Evolutionary conservation across 2,797 vertebrate genomes (phyloP), one percentile per base, ranked within the genome.

Genomic region (Acestrorhynchus altus): DNA sequence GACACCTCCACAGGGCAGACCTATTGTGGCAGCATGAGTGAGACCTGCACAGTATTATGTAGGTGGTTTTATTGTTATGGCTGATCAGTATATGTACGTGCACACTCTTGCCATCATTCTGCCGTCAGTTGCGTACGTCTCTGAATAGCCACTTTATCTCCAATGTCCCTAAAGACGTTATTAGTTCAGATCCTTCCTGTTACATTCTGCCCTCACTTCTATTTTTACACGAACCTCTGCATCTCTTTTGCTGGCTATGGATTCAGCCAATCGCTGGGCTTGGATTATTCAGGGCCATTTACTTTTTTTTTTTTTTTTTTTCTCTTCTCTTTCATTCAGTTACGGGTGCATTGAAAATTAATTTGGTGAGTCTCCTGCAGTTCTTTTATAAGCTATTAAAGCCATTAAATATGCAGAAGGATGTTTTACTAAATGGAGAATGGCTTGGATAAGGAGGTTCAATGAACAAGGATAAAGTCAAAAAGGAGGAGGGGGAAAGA

Each of bases 301-400:
- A 69, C 64, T 75, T 80, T 47, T 16, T n/a, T n/a, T n/a, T n/a
- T n/a, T n/a, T n/a, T n/a, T n/a, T n/a, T n/a, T n/a, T n/a, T n/a
- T n/a, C n/a, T n/a, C n/a, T n/a, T 16, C 26, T 4, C 76, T 51
- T 76, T 74, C 35, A 40, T 72, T 82, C 13, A 72, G 24, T 73
- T 71, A 77, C 46, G 51, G 68, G 83, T 80, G 84, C 76, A 79
- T 81, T 87, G 83, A 80, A 78, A 85, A 79, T 83, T 79, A 61
- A 88, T 90, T 72, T 68, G 78, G 76, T 24, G 63, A 77, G 60
- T 85, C 87, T 84, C 70, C 79, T 46, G 79, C 82, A 76, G 60
- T 82, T 85, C 82, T 86, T 84, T 86, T 81, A 76, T 80, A 87
- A 86, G 83, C 76, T 80, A 88, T 91, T 84, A 86, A 81, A 71